phyloP scores from a whole-genome alignment of 2,113 vertebrate genomes.

The Gadus macrocephalus region DNA sequence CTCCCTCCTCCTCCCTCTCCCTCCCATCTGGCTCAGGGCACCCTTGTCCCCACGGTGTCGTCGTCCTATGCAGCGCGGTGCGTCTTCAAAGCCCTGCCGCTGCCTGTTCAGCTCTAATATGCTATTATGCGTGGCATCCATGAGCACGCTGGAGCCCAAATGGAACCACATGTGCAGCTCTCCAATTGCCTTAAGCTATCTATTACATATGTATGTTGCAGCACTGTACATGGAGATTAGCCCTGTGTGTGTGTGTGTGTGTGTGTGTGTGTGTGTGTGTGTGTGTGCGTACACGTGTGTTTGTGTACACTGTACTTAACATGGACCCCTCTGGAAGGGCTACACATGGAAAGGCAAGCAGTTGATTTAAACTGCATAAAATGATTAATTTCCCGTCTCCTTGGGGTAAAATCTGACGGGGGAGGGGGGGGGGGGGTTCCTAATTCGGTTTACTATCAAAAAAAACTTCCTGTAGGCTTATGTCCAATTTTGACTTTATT shows the following conservation, averaged over 20 bases:
- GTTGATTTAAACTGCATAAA: slow-evolving; percentile 45
- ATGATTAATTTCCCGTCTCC: slow-evolving; percentile 57
- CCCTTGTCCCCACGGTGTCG: slow-evolving; percentile 34
- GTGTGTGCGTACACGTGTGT: slow-evolving; percentile 9
- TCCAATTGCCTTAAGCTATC: slow-evolving; percentile 49
- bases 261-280: slow-evolving; percentile 13
- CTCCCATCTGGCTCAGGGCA: slow-evolving; percentile 36
- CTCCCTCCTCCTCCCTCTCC: slow-evolving; percentile 1
- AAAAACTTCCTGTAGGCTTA: not conserved
- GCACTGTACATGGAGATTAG: slow-evolving; percentile 32
- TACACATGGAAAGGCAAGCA: slow-evolving; percentile 25
- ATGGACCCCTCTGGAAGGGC: slow-evolving; percentile 33
- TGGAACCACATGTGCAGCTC: slow-evolving; percentile 62
- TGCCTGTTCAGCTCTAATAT: slow-evolving; percentile 62
- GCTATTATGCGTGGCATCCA: slow-evolving; percentile 59
- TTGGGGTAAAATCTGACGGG: slow-evolving; percentile 20
- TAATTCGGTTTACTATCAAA: too few relatives aligned
- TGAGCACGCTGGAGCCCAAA: slow-evolving; percentile 48
- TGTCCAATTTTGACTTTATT: too few relatives aligned
- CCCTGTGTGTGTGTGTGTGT: slow-evolving; percentile 21
- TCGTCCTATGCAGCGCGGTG: slow-evolving; percentile 55
- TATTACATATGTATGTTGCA: slow-evolving; percentile 54
- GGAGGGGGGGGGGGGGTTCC: too few relatives aligned
- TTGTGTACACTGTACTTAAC: slow-evolving; percentile 8
- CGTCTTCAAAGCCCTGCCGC: slow-evolving; percentile 57